Base-by-base conservation (phyloP, 2,888 invertebrate genomes). In the Tetheella fluctuosa region DNA sequence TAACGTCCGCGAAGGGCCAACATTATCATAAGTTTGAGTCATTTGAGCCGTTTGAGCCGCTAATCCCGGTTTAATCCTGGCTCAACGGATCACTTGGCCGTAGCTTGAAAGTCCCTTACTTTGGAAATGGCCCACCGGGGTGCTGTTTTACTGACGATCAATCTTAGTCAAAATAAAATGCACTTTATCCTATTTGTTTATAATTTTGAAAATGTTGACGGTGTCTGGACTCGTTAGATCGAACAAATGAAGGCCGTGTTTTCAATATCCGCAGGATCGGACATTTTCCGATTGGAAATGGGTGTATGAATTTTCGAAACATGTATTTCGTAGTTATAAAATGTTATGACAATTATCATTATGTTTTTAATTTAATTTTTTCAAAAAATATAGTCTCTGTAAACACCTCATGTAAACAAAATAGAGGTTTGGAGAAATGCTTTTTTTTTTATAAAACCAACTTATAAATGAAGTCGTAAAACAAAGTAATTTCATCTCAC, bases 21-120 rank as follows among this genome's bases (percentile, higher is more conserved):
- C 84, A 91, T 91, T 91, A 90, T 88, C 91, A 90, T 91, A 91
- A 91, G 86, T 89, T 90, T 85, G 81, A 87, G 81, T 82, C 80
- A 71, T 70, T 76, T 79, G 74, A 74, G 67, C 67, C 68, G 63
- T 64, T 68, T 71, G 70, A 85, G 78, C 83, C 83, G 71, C 67
- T 84, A 84, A 84, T 84, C 86, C 79, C 59, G 70, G 77, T 76
- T 76, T 87, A 87, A 88, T 84, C 85, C 83, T 73, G 75, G 84
- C 79, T 80, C 81, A 76, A 68, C 73, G 74, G 70, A 67, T 74
- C 70, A 63, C 67, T 70, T 59, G 64, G 57, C 63, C 62, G 42
- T 54, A 55, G 52, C 53, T 60, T 20, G 61, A 61, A 63, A 64
- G 64, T 65, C 70, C 66, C 65, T 70, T 65, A 48, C 20, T 48